Percentiles rank a stretch among this genome's conserved stretches.
Evolutionary conservation across 2,888 invertebrate species (phyloP).

Genomic region (Drosophila kokeensis): DNA sequence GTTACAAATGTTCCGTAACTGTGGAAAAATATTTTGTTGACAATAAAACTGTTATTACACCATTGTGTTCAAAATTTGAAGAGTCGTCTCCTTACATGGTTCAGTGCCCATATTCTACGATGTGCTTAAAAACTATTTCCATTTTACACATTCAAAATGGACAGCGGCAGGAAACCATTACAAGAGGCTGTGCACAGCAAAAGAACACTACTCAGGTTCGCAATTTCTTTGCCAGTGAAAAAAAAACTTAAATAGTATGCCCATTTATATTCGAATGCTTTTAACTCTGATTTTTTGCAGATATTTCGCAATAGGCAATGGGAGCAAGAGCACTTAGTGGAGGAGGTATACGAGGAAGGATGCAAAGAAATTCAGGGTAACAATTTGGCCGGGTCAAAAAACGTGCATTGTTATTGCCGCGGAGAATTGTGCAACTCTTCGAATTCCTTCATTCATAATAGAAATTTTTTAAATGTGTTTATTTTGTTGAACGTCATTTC

Average conservation of each 20-base stretch:
- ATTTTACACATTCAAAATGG: conserved; percentile 89
- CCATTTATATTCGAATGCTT: neutral
- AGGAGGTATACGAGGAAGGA: conserved; percentile 90
- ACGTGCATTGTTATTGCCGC: conserved; percentile 90
- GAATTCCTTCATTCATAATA: conserved; percentile 41
- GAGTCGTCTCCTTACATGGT: conserved; percentile 89
- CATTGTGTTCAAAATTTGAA: conserved; percentile 91
- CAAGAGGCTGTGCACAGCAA: conserved; percentile 91
- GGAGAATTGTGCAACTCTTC: conserved; percentile 90
- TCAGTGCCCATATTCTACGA: conserved; percentile 92
- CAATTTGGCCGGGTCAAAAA: conserved; percentile 84
- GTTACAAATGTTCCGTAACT: conserved; percentile 91
- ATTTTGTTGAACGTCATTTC: conserved; percentile 12
- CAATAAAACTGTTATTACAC: conserved; percentile 86
- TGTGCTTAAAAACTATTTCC: conserved; percentile 92
- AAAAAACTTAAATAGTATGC: neutral
- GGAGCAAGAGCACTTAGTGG: conserved; percentile 88
- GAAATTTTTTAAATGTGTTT: conserved; percentile 87
- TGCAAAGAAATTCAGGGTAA: conserved; percentile 89
- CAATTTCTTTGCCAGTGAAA: neutral
- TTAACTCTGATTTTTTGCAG: conserved; percentile 76
- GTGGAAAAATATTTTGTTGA: conserved; percentile 86
- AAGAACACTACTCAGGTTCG: conserved; percentile 86
- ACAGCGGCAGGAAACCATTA: conserved; percentile 80
- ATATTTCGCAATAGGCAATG: conserved; percentile 88